Percentiles rank a stretch among this genome's conserved stretches.
Evolutionary conservation across 2,113 vertebrate genomes (phyloP).

Genomic region (Prionailurus bengalensis): DNA sequence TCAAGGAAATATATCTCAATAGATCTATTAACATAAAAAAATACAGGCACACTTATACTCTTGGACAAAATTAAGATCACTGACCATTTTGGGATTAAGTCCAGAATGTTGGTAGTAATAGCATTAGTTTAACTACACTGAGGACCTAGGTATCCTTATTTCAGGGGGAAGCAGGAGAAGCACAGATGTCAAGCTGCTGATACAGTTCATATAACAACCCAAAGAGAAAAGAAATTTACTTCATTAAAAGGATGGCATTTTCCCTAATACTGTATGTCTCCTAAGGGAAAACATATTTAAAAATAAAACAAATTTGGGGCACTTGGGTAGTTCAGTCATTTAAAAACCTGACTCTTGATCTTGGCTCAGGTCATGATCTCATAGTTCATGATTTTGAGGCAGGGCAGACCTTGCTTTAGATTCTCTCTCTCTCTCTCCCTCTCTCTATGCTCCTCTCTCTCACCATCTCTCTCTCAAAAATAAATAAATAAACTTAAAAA

Average conservation of each 20-base stretch:
- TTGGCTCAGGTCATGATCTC: too few relatives aligned
- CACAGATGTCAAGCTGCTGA: background rate
- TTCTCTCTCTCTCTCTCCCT: too few relatives aligned
- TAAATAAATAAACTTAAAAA: background rate
- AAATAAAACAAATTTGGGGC: background rate
- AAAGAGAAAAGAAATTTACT: slow-evolving; percentile 9
- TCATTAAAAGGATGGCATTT: slow-evolving; percentile 37
- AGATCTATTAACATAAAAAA: background rate
- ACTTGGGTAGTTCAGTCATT: too few relatives aligned
- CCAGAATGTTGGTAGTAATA: background rate
- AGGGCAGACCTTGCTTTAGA: too few relatives aligned
- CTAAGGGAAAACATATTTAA: background rate
- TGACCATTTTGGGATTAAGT: background rate
- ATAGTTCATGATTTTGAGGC: too few relatives aligned
- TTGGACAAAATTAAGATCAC: background rate
- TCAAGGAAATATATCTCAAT: background rate
- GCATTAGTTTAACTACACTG: background rate
- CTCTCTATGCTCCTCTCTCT: too few relatives aligned
- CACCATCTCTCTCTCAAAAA: background rate
- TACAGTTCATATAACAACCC: background rate
- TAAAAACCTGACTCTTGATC: too few relatives aligned
- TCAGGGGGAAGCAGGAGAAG: background rate
- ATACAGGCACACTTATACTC: background rate
- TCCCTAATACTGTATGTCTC: background rate
- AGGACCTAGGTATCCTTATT: background rate